A percentile compares a stretch with the other conserved stretches of the same genome.
Evolutionary conservation across 2,113 vertebrate genomes (phyloP).

Genomic region (Prietella phreatophila): DNA sequence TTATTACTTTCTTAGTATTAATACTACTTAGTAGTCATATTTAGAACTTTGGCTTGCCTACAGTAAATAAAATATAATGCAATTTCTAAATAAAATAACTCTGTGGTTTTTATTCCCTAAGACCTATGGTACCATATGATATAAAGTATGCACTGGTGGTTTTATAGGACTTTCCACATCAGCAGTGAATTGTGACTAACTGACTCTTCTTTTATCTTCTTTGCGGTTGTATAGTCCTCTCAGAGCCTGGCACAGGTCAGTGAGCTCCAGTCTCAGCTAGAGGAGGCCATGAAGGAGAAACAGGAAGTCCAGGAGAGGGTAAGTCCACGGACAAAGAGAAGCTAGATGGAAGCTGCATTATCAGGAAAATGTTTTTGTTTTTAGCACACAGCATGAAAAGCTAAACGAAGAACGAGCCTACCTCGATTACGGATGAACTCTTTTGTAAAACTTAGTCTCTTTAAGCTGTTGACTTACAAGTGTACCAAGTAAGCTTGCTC

Average conservation of each 20-base stretch:
- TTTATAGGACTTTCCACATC: neutral
- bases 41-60: neutral
- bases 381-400: neutral
- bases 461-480: constrained; percentile 3
- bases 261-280: constrained; percentile 90
- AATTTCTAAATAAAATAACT: neutral
- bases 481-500: constrained; percentile 29
- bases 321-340: constrained; percentile 29
- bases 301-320: constrained; percentile 97
- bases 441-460: constrained; percentile 9
- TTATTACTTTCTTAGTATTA: no score
- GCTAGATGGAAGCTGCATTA: neutral
- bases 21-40: neutral
- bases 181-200: neutral
- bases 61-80: no score
- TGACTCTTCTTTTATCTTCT: neutral
- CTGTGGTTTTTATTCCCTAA: neutral
- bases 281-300: constrained; percentile 90
- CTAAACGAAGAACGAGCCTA: neutral
- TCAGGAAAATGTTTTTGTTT: neutral
- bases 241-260: constrained; percentile 94
- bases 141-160: neutral
- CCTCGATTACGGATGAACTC: neutral
- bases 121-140: neutral
- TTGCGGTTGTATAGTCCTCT: constrained; percentile 75